Base-by-base conservation (phyloP, 2,113 vertebrate species). In the Sitta europaea region DNA sequence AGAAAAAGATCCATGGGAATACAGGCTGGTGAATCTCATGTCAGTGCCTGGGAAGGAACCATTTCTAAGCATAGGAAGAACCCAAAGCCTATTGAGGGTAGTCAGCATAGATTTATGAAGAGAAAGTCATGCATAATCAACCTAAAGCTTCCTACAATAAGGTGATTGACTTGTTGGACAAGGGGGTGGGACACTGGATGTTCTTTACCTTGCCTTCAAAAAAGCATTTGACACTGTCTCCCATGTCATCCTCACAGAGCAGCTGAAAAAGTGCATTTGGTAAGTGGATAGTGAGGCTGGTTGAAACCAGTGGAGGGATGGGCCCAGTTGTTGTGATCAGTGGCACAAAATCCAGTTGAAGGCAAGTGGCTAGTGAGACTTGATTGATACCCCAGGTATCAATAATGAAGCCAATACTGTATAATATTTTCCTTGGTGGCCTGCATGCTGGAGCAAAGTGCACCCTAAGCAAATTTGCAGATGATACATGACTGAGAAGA, bases 151-250 rank as follows among this genome's bases (percentile, higher is more conserved):
- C n/a, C 71, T 73, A 28, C 29, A 65, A 11, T 25, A 27, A 61
- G 18, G 9, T 51, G 23, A 25, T 22, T 86, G 36, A 4, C 25
- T 68, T 75, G 27, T 17, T 47, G n/a, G 23, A 38, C 29, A 61
- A 51, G 8, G 2, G 1, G 3, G 1, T 59, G 22, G 5, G 10
- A 14, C 7, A 29, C 6, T 58, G 21, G 13, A 20, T 73, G 10
- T 58, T 88, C 24, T 85, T 86, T 68, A 27, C 15, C 18, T 66
- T 75, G 12, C 36, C 33, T 36, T 82, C 38, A 65, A 6, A 51
- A 74, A 78, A 78, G 33, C 6, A 13, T 59, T 66, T 74, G 38
- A 15, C 16, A 18, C 7, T 51, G 23, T 45, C 12, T 59, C 53
- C 67, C 15, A 5, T 38, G 24, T 40, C 45, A 78, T 25, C 24